These are phyloP conservation scores for Accipiter virgatus DNA, from an alignment of 2,113 vertebrate genomes.

Conservation along the genomic window DNA sequence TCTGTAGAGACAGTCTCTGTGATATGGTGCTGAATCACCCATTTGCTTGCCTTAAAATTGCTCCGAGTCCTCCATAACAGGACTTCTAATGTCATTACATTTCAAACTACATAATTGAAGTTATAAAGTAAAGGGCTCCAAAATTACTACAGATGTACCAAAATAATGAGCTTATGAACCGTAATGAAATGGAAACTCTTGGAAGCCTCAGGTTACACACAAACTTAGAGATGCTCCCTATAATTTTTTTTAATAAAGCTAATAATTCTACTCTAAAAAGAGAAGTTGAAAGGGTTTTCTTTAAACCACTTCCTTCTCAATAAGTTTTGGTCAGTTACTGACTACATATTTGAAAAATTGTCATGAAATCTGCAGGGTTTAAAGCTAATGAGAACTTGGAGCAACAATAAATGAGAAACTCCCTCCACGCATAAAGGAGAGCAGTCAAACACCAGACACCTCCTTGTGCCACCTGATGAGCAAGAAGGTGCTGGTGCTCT, in stretches of 20 bases:
- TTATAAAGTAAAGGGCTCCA: slow-evolving; percentile 2
- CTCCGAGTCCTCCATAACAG: background rate
- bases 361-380: background rate
- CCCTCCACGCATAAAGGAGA: rapidly evolving
- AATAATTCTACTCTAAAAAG: background rate
- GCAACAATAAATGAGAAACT: background rate
- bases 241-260: background rate
- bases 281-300: background rate
- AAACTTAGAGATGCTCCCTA: background rate
- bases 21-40: background rate
- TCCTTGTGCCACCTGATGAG: background rate
- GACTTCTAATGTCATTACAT: background rate
- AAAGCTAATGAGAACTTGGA: background rate
- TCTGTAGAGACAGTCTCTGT: background rate
- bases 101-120: background rate
- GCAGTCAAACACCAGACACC: background rate
- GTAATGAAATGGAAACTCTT: slow-evolving; percentile 28
- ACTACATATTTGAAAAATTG: background rate
- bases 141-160: slow-evolving; percentile 13
- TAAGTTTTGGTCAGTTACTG: background rate
- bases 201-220: background rate
- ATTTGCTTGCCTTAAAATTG: background rate
- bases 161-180: slow-evolving; percentile 20
- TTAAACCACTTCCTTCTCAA: background rate
- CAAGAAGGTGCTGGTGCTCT: background rate